Conservation (phyloP, 2,113 vertebrate species). For the Rafetus swinhoei region DNA sequence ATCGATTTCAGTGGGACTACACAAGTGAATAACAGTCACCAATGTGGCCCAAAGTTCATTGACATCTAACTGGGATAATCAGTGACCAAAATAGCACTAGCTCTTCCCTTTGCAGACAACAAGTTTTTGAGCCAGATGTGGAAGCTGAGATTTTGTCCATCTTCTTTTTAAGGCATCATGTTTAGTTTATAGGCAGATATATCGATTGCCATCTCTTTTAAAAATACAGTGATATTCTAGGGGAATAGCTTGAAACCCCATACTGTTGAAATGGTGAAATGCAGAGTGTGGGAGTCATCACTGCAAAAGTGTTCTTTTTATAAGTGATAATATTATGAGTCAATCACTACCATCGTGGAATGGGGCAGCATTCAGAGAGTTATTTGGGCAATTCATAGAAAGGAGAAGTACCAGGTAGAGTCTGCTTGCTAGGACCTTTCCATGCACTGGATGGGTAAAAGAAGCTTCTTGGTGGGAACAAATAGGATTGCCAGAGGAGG, state of each 20-base stretch:
- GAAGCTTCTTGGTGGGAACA: not conserved
- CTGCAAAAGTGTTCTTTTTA: not conserved
- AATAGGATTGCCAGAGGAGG: constrained; percentile 4
- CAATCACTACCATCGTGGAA: not conserved
- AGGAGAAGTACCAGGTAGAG: not conserved
- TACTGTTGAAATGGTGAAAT: not conserved
- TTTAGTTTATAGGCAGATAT: not conserved
- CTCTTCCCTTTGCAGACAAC: not conserved
- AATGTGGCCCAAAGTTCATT: not conserved
- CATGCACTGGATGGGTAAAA: not conserved
- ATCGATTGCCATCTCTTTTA: not conserved
- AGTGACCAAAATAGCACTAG: not conserved
- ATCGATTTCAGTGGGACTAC: not conserved
- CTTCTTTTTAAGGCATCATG: not conserved
- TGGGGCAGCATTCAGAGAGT: not conserved
- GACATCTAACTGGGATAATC: not conserved
- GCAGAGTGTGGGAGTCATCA: not conserved
- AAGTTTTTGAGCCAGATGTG: not conserved
- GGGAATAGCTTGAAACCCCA: not conserved
- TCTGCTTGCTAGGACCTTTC: not conserved
- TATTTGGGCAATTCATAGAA: not conserved
- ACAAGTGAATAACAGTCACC: not conserved
- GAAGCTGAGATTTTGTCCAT: not conserved
- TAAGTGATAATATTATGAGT: not conserved
- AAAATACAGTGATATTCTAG: not conserved